Percentiles rank a stretch among this genome's conserved stretches.
phyloP scores from a whole-genome alignment of 2,797 vertebrate species.

The Pterois miles region DNA sequence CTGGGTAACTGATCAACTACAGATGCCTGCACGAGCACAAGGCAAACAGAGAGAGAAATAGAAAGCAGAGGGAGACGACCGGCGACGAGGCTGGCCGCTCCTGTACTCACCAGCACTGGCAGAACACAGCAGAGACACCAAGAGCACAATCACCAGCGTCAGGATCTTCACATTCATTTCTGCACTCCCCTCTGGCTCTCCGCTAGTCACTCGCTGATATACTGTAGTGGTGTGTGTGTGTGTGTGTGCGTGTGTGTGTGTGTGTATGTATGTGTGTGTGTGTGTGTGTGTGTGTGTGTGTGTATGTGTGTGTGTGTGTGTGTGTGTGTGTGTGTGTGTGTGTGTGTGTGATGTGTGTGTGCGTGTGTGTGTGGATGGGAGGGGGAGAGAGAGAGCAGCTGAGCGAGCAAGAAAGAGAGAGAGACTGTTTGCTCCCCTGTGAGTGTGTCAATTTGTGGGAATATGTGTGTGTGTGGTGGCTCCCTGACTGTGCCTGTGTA shows the following conservation, averaged over 20 bases:
- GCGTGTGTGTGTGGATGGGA: slow-evolving; percentile 54
- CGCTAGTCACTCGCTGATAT: slow-evolving; percentile 87
- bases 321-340: slow-evolving; percentile 68
- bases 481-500: slow-evolving; percentile 73
- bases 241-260: slow-evolving; percentile 55
- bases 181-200: slow-evolving; percentile 86
- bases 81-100: slow-evolving; percentile 75
- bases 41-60: slow-evolving; percentile 76
- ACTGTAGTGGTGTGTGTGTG: slow-evolving; percentile 85
- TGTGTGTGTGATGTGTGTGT: slow-evolving; percentile 79
- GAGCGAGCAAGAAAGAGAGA: slow-evolving; percentile 72
- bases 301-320: slow-evolving; percentile 60
- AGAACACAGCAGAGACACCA: slow-evolving; percentile 90
- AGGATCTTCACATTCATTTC: slow-evolving; percentile 93
- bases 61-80: slow-evolving; percentile 72
- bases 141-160: slow-evolving; percentile 89
- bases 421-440: slow-evolving; percentile 83
- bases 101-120: slow-evolving; percentile 88
- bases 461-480: slow-evolving; percentile 57
- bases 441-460: slow-evolving; percentile 69
- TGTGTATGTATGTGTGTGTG: slow-evolving; percentile 55
- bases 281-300: slow-evolving; percentile 59
- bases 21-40: slow-evolving; percentile 77
- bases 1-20: slow-evolving; percentile 87
- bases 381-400: slow-evolving; percentile 70